These are phyloP conservation scores for Macrotis lagotis DNA, from an alignment of 2,113 vertebrate genomes.

Conservation along the genomic window DNA sequence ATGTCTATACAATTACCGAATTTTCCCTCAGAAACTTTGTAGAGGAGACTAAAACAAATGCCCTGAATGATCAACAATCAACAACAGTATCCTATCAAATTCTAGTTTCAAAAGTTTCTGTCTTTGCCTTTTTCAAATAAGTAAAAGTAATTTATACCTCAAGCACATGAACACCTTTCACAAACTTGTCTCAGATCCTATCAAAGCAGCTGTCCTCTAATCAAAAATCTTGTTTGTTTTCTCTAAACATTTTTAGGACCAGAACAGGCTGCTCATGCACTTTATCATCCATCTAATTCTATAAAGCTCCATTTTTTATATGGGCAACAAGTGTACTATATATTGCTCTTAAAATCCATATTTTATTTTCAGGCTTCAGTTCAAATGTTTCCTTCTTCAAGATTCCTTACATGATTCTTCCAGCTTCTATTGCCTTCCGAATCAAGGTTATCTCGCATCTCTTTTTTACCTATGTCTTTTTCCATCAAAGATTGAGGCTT, in stretches of 20 bases:
- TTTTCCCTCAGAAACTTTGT: conserved; percentile 33
- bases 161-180: background rate
- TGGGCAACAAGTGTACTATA: conserved; percentile 7
- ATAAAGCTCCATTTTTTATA: conserved; percentile 17
- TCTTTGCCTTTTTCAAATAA: conserved; percentile 47
- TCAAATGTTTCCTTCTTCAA: too few relatives aligned
- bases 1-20: background rate
- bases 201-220: conserved; percentile 9
- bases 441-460: background rate
- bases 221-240: conserved; percentile 1
- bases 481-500: background rate
- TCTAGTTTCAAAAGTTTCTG: conserved; percentile 3
- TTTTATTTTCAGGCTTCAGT: background rate
- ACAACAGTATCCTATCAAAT: background rate
- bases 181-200: conserved; percentile 7
- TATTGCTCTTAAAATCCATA: too few relatives aligned
- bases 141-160: conserved; percentile 45
- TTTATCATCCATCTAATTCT: conserved; percentile 2
- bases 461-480: background rate
- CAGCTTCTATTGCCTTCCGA: too few relatives aligned
- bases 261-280: background rate
- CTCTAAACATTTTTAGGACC: conserved; percentile 26
- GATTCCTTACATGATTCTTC: too few relatives aligned
- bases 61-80: conserved; percentile 25
- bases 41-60: background rate